Conservation (phyloP, 2,797 vertebrate species). For the Limosa lapponica region DNA sequence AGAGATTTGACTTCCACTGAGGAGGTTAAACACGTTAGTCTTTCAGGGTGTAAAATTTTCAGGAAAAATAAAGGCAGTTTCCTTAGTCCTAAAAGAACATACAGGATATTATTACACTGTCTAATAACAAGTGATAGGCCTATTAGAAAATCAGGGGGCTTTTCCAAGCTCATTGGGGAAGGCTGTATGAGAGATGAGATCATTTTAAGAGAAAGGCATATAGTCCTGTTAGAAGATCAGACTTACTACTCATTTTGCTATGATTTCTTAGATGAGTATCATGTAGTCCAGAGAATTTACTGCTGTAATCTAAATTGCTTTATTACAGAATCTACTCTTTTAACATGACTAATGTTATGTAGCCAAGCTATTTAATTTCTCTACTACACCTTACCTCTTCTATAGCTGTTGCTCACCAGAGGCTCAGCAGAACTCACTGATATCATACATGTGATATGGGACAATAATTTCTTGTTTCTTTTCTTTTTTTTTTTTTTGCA, state of each 20-base stretch:
- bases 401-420: background rate
- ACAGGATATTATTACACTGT: background rate
- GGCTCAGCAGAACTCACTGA: background rate
- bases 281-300: background rate
- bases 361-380: background rate
- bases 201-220: background rate
- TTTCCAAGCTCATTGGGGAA: background rate
- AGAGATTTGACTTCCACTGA: background rate
- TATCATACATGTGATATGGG: accelerated
- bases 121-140: background rate
- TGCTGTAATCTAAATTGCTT: background rate
- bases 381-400: background rate
- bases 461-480: background rate
- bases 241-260: background rate
- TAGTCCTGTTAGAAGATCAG: background rate
- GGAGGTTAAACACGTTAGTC: background rate
- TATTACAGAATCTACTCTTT: background rate
- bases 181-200: background rate
- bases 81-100: background rate
- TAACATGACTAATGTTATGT: background rate
- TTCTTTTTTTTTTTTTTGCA: background rate
- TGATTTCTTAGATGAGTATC: background rate
- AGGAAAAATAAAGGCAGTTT: background rate
- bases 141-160: background rate
- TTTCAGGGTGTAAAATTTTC: background rate